A percentile compares a stretch with the other conserved stretches of the same genome.
Conservation (phyloP, 2,797 vertebrate species). For the Craterocephalus amniculus region DNA sequence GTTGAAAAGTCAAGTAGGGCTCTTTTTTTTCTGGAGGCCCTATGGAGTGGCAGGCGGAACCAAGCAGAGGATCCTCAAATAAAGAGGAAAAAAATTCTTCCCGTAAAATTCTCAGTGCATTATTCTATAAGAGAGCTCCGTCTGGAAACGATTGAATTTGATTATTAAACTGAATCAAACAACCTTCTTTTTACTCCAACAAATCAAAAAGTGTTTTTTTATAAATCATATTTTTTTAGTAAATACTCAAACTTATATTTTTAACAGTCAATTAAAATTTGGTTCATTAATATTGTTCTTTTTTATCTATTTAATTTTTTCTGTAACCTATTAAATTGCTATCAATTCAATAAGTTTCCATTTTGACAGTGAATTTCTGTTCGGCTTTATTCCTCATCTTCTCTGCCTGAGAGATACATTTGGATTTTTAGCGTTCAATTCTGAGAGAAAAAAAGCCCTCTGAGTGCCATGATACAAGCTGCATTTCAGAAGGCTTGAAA, state of each 20-base stretch:
- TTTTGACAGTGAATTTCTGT: not conserved
- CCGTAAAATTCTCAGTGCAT: not conserved
- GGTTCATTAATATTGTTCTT: too few species aligned
- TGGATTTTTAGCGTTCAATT: not conserved
- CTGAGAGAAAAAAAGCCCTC: conserved; percentile 15
- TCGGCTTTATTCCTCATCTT: not conserved
- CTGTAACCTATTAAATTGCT: too few species aligned
- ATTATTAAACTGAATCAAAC: not conserved
- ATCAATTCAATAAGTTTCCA: not conserved
- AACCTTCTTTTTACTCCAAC: too few species aligned
- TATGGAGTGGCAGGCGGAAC: conserved; percentile 37
- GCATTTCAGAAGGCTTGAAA: conserved; percentile 1
- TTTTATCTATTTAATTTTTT: too few species aligned
- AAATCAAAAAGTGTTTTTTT: too few species aligned
- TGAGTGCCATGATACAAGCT: not conserved
- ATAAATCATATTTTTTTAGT: too few species aligned
- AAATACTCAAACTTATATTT: too few species aligned
- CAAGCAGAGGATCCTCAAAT: conserved; percentile 27
- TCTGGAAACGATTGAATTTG: not conserved
- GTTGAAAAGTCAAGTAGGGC: conserved; percentile 85
- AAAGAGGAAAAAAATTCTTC: not conserved
- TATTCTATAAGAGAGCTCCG: not conserved
- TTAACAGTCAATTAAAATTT: too few species aligned
- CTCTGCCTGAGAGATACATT: not conserved
- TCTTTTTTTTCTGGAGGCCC: conserved; percentile 65